Base-by-base conservation (phyloP, 1,140 invertebrate species). In the Coelopa frigida region DNA sequence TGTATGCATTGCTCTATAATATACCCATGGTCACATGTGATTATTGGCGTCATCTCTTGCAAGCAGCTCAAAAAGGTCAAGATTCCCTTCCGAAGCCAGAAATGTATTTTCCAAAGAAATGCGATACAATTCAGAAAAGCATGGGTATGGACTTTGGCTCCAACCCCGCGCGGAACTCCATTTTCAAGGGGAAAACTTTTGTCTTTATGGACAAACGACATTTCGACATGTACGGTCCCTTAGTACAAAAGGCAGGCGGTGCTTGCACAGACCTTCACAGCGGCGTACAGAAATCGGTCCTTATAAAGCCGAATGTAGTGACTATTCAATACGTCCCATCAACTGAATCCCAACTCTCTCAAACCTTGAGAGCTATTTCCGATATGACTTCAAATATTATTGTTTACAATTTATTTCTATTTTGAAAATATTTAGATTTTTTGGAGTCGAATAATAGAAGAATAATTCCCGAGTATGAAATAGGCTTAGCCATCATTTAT, bases 401-500 rank as follows among this genome's bases (percentile, higher is more conserved):
- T 23, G 12, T 7, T 11, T 14, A 12, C 11, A 11, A 5, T 26
- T 3, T 10, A 14, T 17, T 14, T 4, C 20, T 64, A 69, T 24
- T 22, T 43, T 6, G 17, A 22, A 32, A 12, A 33, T 48, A 14
- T 51, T 48, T 65, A 57, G 70, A 65, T 22, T 70, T 68, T 45
- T 58, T 78, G 46, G 74, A 74, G 47, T 66, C 52, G 23, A 72
- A 72, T 44, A 71, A 68, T 2, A 73, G 75, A 49, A 73, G 80
- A 43, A 55, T 78, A 29, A 73, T 84, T 46, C 73, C 77, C 37
- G 81, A 84, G 64, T 73, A 76, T 7, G 83, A 84, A 58, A 78
- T 84, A 47, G 80, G 79, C 8, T 70, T 81, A 32, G 79, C 82
- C 15, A 74, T 83, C 47, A 56, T 84, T 11, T 76, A 78, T 50